Base-by-base conservation (phyloP, 2,113 vertebrate genomes). In the Eurystomus gularis region DNA sequence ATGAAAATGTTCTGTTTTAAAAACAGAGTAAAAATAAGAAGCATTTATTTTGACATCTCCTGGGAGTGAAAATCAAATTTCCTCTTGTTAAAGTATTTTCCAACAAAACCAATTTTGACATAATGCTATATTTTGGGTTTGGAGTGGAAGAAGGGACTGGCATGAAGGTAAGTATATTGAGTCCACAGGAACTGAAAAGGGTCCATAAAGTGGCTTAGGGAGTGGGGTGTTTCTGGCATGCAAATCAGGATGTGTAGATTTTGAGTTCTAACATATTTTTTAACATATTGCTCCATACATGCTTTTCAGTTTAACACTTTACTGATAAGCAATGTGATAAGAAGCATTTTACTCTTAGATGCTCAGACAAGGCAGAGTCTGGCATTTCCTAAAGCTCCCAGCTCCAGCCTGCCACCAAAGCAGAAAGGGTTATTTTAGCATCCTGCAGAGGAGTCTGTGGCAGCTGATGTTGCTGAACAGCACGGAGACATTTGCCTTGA, bases 41-140 rank as follows among this genome's bases (percentile, higher is more conserved):
- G 42, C 48, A 86, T 93, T 94, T 90, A 94, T 96, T 96, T 92
- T 96, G 85, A 94, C 55, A 92, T 86, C 19, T 94, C 26, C 69
- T 64, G 33, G 13, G 17, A 81, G 29, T 85, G 64, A 83, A 92
- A 90, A 90, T 85, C 23, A 87, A 88, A 82, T 91, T 95, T 95
- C 58, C 39, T 78, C 64, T 80, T 77, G 33, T 48, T 88, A 46
- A 77, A 84, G 21, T 21, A n/a, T 81, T 94, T 93, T 83, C 49
- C 51, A 64, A 28, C 6, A 72, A 88, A 88, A 91, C 80, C 12
- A 51, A 33, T 91, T 95, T 54, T 89, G 33, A n/a, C 16, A 57
- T 23, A 33, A 65, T 37, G 6, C 0, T 57, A 19, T 26, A 8
- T n/a, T 33, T 23, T 58, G 42, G 21, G 21, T 51, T 29, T 6